Percentiles rank a stretch among this genome's conserved stretches.
Evolutionary conservation across 2,113 vertebrate genomes (phyloP).

Genomic region (Cheilinus undulatus): DNA sequence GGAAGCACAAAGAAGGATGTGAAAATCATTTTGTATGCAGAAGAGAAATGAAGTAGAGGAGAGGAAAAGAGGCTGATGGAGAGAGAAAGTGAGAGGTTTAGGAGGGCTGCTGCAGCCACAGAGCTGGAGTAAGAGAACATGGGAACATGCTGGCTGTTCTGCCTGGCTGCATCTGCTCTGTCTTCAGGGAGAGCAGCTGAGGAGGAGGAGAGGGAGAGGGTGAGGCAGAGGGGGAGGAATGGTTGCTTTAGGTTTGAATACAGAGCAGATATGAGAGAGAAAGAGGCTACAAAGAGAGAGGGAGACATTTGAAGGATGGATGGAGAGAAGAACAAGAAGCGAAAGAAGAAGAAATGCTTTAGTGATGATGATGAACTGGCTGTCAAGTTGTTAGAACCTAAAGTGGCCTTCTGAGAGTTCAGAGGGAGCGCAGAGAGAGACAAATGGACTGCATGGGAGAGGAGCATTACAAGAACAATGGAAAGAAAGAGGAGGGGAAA

Average conservation of each 20-base stretch:
- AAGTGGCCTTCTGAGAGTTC: slow-evolving; percentile 62
- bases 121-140: slow-evolving; percentile 53
- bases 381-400: slow-evolving; percentile 60
- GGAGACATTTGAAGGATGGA: neutral
- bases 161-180: slow-evolving; percentile 77
- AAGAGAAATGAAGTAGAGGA: neutral
- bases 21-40: neutral
- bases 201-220: slow-evolving; percentile 48
- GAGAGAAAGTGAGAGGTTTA: slow-evolving; percentile 37
- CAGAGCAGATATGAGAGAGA: slow-evolving; percentile 37
- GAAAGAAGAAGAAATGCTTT: slow-evolving; percentile 37
- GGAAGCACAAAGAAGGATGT: neutral
- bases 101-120: slow-evolving; percentile 45
- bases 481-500: neutral
- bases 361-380: slow-evolving; percentile 60
- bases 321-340: neutral
- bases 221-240: slow-evolving; percentile 13
- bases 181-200: slow-evolving; percentile 79
- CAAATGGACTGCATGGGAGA: slow-evolving; percentile 46
- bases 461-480: slow-evolving; percentile 4
- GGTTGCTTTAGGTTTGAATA: slow-evolving; percentile 49
- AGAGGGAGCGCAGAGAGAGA: slow-evolving; percentile 49
- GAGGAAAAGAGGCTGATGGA: neutral
- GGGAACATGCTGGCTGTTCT: slow-evolving; percentile 78
- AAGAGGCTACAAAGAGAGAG: slow-evolving; percentile 19